phyloP scores from a whole-genome alignment of 2,888 invertebrate species.

The Phengaris alcon region DNA sequence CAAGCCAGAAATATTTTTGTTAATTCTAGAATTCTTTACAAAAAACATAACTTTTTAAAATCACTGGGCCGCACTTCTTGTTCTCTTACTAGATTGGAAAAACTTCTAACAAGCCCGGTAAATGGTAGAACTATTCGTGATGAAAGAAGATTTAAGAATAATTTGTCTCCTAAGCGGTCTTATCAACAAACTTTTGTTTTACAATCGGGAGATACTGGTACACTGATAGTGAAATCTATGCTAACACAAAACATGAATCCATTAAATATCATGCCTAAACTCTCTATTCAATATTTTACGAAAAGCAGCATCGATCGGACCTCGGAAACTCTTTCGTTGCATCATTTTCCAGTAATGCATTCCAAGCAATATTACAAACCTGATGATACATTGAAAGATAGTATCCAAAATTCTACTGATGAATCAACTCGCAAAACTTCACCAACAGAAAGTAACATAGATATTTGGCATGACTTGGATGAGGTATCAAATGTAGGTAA shows the following conservation, averaged over 20 bases:
- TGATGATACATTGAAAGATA: background rate
- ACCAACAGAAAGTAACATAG: background rate
- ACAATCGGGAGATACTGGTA: slow-evolving; percentile 58
- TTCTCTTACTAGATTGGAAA: slow-evolving; percentile 48
- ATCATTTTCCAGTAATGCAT: slow-evolving; percentile 34
- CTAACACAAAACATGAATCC: slow-evolving; percentile 45
- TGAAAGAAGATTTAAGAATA: slow-evolving; percentile 56
- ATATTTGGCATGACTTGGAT: background rate
- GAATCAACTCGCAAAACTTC: background rate
- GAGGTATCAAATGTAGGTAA: slow-evolving; percentile 7
- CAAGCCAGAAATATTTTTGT: too few species aligned
- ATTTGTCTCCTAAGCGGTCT: slow-evolving; percentile 60
- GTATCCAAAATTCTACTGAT: background rate
- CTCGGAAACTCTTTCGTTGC: slow-evolving; percentile 53
- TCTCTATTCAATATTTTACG: slow-evolving; percentile 45
- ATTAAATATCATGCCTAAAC: slow-evolving; percentile 44
- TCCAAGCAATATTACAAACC: background rate
- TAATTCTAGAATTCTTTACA: slow-evolving; percentile 28
- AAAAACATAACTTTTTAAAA: slow-evolving; percentile 34
- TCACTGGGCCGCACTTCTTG: slow-evolving; percentile 34
- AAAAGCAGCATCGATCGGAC: slow-evolving; percentile 50
- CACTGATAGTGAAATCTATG: slow-evolving; percentile 52
- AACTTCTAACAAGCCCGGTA: slow-evolving; percentile 50
- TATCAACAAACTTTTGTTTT: slow-evolving; percentile 52
- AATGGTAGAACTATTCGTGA: slow-evolving; percentile 53